phyloP scores from a whole-genome alignment of 2,888 invertebrate species.

The Luperina nickerlii region DNA sequence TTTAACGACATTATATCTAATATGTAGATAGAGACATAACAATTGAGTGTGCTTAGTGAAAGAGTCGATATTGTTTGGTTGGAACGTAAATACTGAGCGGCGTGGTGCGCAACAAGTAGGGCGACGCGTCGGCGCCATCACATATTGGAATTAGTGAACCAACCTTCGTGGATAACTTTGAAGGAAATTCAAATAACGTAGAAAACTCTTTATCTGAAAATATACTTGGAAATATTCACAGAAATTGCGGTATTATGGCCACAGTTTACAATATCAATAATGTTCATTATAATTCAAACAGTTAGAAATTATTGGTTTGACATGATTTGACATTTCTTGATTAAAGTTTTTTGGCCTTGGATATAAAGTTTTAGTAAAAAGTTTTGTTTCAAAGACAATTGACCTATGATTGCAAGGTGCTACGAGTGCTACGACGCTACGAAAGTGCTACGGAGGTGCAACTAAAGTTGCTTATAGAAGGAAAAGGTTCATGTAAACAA shows the following conservation, averaged over 20 bases:
- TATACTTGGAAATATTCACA: background rate
- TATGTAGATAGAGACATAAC: slow-evolving; percentile 55
- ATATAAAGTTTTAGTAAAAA: background rate
- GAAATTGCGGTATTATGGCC: background rate
- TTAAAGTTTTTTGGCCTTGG: background rate
- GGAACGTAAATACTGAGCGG: slow-evolving; percentile 77
- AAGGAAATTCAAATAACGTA: slow-evolving; percentile 39
- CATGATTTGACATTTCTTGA: background rate
- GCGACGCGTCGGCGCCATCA: slow-evolving; percentile 80
- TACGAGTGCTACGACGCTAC: slow-evolving; percentile 53
- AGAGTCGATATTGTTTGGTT: slow-evolving; percentile 79
- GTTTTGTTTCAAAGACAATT: background rate
- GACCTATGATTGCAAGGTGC: background rate
- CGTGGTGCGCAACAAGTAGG: slow-evolving; percentile 84
- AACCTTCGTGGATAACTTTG: slow-evolving; percentile 44
- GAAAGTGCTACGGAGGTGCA: slow-evolving; percentile 55
- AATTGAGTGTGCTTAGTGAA: slow-evolving; percentile 71
- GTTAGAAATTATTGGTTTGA: background rate
- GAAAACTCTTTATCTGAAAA: slow-evolving; percentile 19
- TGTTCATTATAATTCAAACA: background rate
- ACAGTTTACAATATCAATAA: background rate
- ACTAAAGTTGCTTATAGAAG: slow-evolving; percentile 25
- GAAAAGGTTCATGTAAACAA: background rate
- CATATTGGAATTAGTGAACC: slow-evolving; percentile 59
- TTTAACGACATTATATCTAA: slow-evolving; percentile 51